Evolutionary conservation across 2,113 vertebrate species (phyloP), one percentile per base, ranked within the genome.

Genomic region (Mesocricetus auratus): DNA sequence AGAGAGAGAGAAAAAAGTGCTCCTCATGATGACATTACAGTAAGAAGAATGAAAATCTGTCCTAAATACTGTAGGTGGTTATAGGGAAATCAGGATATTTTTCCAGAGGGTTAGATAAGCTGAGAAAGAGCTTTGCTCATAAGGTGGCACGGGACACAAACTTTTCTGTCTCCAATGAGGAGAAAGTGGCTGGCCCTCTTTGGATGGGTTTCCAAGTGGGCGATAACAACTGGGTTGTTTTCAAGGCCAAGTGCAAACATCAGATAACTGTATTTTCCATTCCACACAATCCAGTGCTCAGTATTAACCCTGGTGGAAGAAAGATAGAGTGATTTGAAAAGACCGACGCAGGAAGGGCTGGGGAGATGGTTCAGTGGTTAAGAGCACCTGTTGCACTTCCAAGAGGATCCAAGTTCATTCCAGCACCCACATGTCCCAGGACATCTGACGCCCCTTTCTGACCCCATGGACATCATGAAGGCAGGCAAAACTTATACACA

Each of bases 231-330:
- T 92, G 45, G 58, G 66, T 22, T n/a, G 88, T 90, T 96, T 95
- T 75, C 36, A 91, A 93, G 62, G 92, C 53, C 50, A 96, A 92
- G 78, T 66, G 64, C 56, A 96, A 96, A 94, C 85, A 90, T 29
- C 93, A 73, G 90, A 85, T n/a, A 36, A 24, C n/a, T 17, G 22
- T 50, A n/a, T 45, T 79, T 96, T 24, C 62, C 31, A 24, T 94
- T 95, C 86, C 73, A 73, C 26, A n/a, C 10, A 74, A 92, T 89
- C 77, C 82, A 12, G n/a, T 88, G n/a, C 68, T 94, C 78, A 91
- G 17, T 56, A 8, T 89, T 68, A 96, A 89, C 62, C 53, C 22
- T 62, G 22, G 26, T 50, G 71, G 53, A 89, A 95, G 64, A 89
- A 90, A 83, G 56, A 71, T 8, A 29, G 45, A 92, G 79, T 45